Conservation (phyloP, 2,113 vertebrate species). For the Syngnathus scovelli region DNA sequence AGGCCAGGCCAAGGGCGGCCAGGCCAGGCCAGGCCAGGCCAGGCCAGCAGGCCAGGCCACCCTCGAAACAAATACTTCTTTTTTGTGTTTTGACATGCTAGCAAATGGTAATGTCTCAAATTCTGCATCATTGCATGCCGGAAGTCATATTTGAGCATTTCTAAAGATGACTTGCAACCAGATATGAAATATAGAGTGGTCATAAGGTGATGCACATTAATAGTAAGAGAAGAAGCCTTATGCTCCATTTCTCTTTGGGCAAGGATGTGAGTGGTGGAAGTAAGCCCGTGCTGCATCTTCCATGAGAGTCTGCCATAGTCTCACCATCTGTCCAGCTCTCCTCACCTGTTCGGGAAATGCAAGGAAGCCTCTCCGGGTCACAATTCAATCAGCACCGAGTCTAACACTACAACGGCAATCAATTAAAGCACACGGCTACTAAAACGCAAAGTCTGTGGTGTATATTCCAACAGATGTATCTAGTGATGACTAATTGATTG, state of each 20-base stretch:
- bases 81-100: too few relatives aligned
- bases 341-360: conserved; percentile 31
- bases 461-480: conserved; percentile 25
- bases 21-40: too few relatives aligned
- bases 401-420: not conserved
- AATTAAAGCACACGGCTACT: not conserved
- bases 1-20: too few relatives aligned
- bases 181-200: conserved; percentile 33
- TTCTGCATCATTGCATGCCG: not conserved
- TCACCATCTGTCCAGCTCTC: conserved; percentile 40
- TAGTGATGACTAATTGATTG: conserved; percentile 53
- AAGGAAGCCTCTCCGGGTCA: conserved; percentile 1
- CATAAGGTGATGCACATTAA: conserved; percentile 36
- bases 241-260: conserved; percentile 58
- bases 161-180: conserved; percentile 2
- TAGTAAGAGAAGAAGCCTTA: conserved; percentile 42
- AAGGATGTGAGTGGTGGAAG: conserved; percentile 55
- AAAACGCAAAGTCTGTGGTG: conserved; percentile 10
- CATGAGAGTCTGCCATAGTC: conserved; percentile 57
- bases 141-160: not conserved
- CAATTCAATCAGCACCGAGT: not conserved
- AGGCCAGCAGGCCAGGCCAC: too few relatives aligned
- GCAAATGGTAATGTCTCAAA: too few relatives aligned
- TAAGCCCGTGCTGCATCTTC: conserved; percentile 63
- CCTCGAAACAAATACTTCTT: too few relatives aligned